These are phyloP conservation scores for Dorcus hopei DNA, from an alignment of 2,888 invertebrate genomes.

Conservation along the genomic window DNA sequence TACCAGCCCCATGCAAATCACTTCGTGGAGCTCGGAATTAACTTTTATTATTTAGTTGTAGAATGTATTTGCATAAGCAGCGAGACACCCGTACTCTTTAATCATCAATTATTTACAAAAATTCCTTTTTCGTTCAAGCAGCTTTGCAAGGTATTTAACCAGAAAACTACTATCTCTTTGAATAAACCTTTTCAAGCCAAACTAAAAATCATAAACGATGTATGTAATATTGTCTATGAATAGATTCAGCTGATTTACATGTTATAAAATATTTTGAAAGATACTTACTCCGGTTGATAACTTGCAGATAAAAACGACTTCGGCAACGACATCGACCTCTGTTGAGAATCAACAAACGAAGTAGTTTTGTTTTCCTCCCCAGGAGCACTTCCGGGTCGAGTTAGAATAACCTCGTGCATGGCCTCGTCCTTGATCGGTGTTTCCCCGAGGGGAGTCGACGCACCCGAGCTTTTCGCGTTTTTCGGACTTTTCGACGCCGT, in stretches of 20 bases:
- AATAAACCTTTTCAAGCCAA: neutral
- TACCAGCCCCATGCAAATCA: too few relatives aligned
- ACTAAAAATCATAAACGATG: too few relatives aligned
- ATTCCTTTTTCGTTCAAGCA: too few relatives aligned
- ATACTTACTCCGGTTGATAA: constrained; percentile 31
- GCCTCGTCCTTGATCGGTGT: constrained; percentile 36
- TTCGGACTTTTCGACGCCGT: constrained; percentile 51
- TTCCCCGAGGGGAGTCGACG: constrained; percentile 54
- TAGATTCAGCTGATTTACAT: too few relatives aligned
- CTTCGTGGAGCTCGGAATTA: too few relatives aligned
- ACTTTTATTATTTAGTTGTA: too few relatives aligned
- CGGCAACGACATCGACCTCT: constrained; percentile 55
- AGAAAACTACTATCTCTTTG: neutral
- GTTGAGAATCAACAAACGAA: constrained; percentile 43
- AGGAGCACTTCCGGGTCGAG: constrained; percentile 56
- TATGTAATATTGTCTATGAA: too few relatives aligned
- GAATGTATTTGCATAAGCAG: too few relatives aligned
- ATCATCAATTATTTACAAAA: too few relatives aligned
- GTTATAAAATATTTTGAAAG: neutral
- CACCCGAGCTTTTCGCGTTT: constrained; percentile 51
- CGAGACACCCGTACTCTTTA: too few relatives aligned
- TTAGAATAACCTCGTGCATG: constrained; percentile 44
- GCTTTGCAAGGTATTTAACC: too few relatives aligned
- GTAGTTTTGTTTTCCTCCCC: constrained; percentile 39
- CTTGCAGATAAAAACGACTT: constrained; percentile 52